Evolutionary conservation across 2,113 vertebrate species (phyloP).

Genomic region (Diadophis punctatus): DNA sequence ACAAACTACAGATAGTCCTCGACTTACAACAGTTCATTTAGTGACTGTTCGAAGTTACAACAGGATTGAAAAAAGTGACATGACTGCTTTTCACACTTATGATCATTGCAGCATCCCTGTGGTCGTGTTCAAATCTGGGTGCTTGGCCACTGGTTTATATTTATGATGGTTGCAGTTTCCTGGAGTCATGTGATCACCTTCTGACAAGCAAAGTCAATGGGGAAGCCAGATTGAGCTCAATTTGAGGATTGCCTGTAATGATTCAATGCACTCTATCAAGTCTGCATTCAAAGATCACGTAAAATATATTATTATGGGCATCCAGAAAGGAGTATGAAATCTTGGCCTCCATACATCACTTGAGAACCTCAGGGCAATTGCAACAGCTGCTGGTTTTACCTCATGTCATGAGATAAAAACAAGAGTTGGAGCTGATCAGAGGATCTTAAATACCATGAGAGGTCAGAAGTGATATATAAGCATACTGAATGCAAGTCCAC

Average conservation of each 20-base stretch:
- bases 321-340: background rate
- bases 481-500: background rate
- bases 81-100: background rate
- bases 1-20: background rate
- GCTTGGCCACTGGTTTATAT: background rate
- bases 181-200: background rate
- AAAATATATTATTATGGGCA: background rate
- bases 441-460: background rate
- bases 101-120: background rate
- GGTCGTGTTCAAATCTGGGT: background rate
- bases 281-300: background rate
- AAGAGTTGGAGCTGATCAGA: background rate
- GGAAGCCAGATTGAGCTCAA: background rate
- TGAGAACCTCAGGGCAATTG: background rate
- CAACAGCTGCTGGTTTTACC: background rate
- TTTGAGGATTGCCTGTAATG: background rate
- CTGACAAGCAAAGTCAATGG: background rate
- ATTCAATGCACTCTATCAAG: background rate
- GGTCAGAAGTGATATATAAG: background rate
- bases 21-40: background rate
- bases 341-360: background rate
- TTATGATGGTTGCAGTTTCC: background rate
- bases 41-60: background rate
- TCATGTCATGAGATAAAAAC: background rate
- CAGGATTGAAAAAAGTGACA: background rate